Base-by-base conservation (phyloP, 2,888 invertebrate species). In the Drosophila sordidula region DNA sequence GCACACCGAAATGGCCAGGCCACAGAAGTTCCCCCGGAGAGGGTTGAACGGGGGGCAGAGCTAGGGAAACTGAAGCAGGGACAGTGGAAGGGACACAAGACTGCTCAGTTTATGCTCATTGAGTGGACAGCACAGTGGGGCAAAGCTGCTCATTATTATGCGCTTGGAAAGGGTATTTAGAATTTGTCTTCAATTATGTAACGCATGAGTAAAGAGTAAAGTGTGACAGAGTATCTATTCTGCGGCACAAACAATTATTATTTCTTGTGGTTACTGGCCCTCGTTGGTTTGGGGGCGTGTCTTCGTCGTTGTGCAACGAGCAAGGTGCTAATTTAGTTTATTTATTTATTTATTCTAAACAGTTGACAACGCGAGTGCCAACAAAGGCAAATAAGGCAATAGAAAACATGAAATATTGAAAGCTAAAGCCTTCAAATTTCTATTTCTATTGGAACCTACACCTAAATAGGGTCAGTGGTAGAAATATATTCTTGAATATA, bases 301-400 rank as follows among this genome's bases (percentile, higher is more conserved):
- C 34, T 5, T 9, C 39, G 34, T 57, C 51, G 51, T 32, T 54
- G 32, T 67, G 46, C 62, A 18, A 18, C 18, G 18, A 18, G 18
- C 18, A 63, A 75, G 63, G 73, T 71, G 75, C 72, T 72, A 54
- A 65, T 22, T 22, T 22, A 22, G 1, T 22, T 4, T 22, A 29
- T 8, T 26, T 26, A 26, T 26, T 26, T 26, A 26, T 26, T 26
- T 26, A 26, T 26, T 26, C 6, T 26, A 26, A 26, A 6, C 8
- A 26, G 26, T 26, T 22, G 22, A 26, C 26, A 8, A 26, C 6
- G 6, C 26, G 6, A 26, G 8, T 26, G 8, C 8, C 8, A 26
- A 26, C 8, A 2, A 26, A 26, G 6, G 8, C 8, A 8, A 26
- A 26, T 29, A 29, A 8, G 2, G 1, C 8, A 26, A 6, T 1